phyloP scores from a whole-genome alignment of 2,113 vertebrate species.

The Eira barbara region DNA sequence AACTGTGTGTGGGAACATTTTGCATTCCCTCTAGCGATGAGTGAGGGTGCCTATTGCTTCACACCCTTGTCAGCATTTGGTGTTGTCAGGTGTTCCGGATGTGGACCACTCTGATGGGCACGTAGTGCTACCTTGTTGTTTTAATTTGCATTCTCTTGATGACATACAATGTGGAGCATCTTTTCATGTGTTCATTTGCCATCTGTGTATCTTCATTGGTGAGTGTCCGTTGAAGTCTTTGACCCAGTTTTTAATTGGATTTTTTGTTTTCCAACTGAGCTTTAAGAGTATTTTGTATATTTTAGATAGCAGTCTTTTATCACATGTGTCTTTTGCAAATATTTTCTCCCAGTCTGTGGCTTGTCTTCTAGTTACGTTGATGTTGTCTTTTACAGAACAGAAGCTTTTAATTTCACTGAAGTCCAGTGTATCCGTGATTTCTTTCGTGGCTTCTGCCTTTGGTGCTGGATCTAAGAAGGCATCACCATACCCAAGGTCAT shows the following conservation, averaged over 20 bases:
- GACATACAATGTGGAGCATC: no score
- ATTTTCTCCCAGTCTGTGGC: neutral
- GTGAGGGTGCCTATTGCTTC: accelerated
- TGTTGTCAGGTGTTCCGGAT: accelerated
- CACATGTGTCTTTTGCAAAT: neutral
- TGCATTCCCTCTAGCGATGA: accelerated
- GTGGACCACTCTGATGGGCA: accelerated
- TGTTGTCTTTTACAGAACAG: neutral
- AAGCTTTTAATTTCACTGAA: neutral
- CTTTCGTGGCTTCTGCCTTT: neutral
- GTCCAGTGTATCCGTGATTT: neutral
- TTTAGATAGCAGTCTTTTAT: neutral
- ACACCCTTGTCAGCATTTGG: no score
- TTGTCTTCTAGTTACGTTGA: neutral
- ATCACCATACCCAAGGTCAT: no score
- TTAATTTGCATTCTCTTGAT: neutral
- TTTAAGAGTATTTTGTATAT: neutral
- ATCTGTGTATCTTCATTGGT: neutral
- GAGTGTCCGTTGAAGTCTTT: neutral
- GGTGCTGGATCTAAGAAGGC: neutral
- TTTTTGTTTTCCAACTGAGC: neutral
- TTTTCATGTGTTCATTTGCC: neutral
- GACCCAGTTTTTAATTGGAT: neutral
- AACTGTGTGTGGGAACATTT: accelerated
- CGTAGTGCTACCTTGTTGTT: accelerated